Base-by-base conservation (phyloP, 2,888 invertebrate species). In the Lasioglossum leucozonium region DNA sequence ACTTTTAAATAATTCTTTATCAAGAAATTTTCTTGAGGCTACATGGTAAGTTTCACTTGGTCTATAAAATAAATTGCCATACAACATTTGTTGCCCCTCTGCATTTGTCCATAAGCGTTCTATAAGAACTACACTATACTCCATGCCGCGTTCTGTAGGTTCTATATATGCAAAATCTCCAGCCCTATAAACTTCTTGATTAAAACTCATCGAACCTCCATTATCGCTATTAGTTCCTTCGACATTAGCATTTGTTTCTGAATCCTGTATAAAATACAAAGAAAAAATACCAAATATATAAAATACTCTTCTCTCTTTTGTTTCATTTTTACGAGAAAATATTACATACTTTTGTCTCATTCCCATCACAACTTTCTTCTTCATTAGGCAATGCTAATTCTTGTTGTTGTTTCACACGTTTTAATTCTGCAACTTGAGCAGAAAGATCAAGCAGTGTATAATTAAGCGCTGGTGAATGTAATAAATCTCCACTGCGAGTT, bases 1-100 rank as follows among this genome's bases (percentile, higher is more conserved):
- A 83, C 98, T 99, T 95, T 99, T 98, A 95, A 99, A 99, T 72
- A 99, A 98, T 94, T 99, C 99, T 95, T 98, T 98, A 91, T 99
- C 98, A 0, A 99, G 96, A 95, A 99, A 99, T 95, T 99, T 99
- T 91, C 99, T 96, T 0, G 99, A 98, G 18, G 98, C 98, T 11
- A 99, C 96, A 95, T 99, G 99, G 95, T 97, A 99, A 0, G 99
- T 99, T 95, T 99, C 99, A 92, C 98, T 97, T 0, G 99, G 99
- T 79, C 99, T 96, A 91, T 96, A 97, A 94, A 98, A 99, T 92
- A 98, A 97, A 93, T 98, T 98, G n/a, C 98, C 99, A 92, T 98
- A 98, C 91, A 99, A 96, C 97, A 98, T 98, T 91, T 98, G 97
- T 87, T 98, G 97, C 13, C 97, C 97, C 72, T 97, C 97, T 30